A percentile compares a stretch with the other conserved stretches of the same genome.
These are phyloP conservation scores for Pseudoips prasinana DNA, from an alignment of 2,888 invertebrate genomes.

Conservation along the genomic window DNA sequence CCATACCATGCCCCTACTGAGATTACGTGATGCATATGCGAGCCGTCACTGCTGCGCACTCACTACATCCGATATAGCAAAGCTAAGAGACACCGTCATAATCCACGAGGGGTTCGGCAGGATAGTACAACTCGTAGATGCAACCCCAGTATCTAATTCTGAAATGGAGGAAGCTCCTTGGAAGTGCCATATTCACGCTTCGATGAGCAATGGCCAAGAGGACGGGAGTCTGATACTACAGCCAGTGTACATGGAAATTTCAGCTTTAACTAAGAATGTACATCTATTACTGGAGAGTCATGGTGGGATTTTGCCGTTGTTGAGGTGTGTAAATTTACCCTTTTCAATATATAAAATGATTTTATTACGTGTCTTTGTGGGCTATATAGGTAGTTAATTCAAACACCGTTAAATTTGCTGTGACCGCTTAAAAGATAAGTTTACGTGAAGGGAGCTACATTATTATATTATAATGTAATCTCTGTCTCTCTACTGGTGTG, in stretches of 20 bases:
- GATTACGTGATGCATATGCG: constrained; percentile 91
- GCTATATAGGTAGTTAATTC: no score
- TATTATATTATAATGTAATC: no score
- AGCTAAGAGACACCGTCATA: constrained; percentile 87
- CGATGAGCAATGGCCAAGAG: constrained; percentile 56
- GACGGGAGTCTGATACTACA: constrained; percentile 81
- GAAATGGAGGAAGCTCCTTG: constrained; percentile 73
- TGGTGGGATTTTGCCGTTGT: constrained; percentile 88
- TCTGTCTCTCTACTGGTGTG: no score
- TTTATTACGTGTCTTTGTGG: no score
- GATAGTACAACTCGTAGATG: constrained; percentile 65
- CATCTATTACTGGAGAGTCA: constrained; percentile 87
- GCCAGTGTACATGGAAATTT: constrained; percentile 86
- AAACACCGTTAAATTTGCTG: no score
- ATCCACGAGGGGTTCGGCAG: constrained; percentile 71
- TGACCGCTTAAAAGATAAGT: no score
- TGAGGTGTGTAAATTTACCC: constrained; percentile 87
- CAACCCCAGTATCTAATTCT: constrained; percentile 53
- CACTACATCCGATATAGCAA: constrained; percentile 86
- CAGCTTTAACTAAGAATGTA: constrained; percentile 84
- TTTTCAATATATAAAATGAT: no score
- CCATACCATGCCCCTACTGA: constrained; percentile 88
- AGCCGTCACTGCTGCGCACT: constrained; percentile 89
- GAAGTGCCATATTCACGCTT: constrained; percentile 78
- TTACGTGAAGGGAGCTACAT: no score